These are phyloP conservation scores for Micrasema minimum DNA, from an alignment of 1,140 invertebrate genomes.

Conservation along the genomic window DNA sequence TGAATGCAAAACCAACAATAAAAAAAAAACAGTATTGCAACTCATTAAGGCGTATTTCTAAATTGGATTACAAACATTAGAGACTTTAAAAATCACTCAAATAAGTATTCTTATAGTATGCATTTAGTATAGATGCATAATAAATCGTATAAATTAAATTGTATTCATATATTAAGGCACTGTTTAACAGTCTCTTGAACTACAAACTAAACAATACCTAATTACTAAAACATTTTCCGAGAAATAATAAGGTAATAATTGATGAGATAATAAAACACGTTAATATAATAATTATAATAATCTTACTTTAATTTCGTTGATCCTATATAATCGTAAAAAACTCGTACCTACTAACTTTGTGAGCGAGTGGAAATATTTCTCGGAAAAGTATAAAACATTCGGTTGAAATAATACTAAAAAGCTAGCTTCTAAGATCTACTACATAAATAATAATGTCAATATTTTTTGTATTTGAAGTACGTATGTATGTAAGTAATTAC, in stretches of 20 bases:
- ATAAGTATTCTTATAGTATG: neutral
- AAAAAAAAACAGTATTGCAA: too few relatives aligned
- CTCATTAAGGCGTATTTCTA: too few relatives aligned
- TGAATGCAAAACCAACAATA: too few relatives aligned
- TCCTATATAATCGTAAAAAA: conserved; percentile 31
- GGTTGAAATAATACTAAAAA: conserved; percentile 45
- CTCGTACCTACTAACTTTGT: neutral
- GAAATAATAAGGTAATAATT: conserved; percentile 8
- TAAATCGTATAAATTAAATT: neutral
- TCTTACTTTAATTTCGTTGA: neutral
- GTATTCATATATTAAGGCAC: conserved; percentile 33
- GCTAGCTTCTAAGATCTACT: conserved; percentile 53
- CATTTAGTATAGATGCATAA: too few relatives aligned
- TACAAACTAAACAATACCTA: conserved; percentile 12
- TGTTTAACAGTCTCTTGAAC: conserved; percentile 34
- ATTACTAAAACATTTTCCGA: conserved; percentile 25
- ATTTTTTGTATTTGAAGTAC: conserved; percentile 50
- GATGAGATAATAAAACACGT: neutral
- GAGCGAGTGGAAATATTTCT: conserved; percentile 32
- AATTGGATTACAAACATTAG: too few relatives aligned
- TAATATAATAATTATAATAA: neutral
- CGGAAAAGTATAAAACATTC: conserved; percentile 37
- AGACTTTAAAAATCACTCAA: too few relatives aligned
- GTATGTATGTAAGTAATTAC: conserved; percentile 48
- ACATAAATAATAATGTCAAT: conserved; percentile 40